Percentiles rank a stretch among this genome's conserved stretches.
Conservation (phyloP, 2,797 vertebrate genomes). For the Pseudochirops cupreus region DNA sequence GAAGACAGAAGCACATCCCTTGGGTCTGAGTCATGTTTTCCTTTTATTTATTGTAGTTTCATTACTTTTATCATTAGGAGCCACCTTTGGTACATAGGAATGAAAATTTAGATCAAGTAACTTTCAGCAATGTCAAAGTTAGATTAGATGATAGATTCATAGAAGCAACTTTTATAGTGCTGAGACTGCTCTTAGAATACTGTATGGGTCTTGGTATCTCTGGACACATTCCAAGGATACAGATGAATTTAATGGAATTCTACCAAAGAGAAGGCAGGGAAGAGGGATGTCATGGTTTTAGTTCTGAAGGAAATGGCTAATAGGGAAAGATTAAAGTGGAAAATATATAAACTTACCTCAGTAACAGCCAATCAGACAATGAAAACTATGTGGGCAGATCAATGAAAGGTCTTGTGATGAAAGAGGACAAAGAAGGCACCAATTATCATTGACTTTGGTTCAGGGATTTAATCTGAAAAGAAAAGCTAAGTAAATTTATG, state of each 20-base stretch:
- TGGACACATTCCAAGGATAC: slow-evolving; percentile 10
- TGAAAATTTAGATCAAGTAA: slow-evolving; percentile 62
- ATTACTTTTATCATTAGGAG: slow-evolving; percentile 48
- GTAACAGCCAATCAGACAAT: background rate
- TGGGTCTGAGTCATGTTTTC: background rate
- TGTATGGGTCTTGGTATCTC: slow-evolving; percentile 17
- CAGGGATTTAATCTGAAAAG: background rate
- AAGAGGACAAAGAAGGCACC: background rate
- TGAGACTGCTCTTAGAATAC: slow-evolving; percentile 37
- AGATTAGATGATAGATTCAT: slow-evolving; percentile 38
- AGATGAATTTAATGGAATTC: slow-evolving; percentile 47
- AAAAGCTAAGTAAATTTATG: background rate
- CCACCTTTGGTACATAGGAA: slow-evolving; percentile 38
- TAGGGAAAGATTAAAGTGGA: background rate
- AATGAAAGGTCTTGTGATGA: background rate
- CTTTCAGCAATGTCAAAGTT: slow-evolving; percentile 53
- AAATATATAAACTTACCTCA: background rate
- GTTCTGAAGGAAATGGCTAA: background rate
- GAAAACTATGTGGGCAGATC: background rate
- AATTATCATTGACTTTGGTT: background rate
- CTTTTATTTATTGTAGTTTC: slow-evolving; percentile 46
- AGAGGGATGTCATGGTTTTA: background rate
- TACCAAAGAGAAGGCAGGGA: background rate
- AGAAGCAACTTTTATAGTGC: slow-evolving; percentile 20
- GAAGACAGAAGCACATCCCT: slow-evolving; percentile 33